These are phyloP conservation scores for Catotricha subobsoleta DNA, from an alignment of 2,888 invertebrate genomes.

Conservation along the genomic window DNA sequence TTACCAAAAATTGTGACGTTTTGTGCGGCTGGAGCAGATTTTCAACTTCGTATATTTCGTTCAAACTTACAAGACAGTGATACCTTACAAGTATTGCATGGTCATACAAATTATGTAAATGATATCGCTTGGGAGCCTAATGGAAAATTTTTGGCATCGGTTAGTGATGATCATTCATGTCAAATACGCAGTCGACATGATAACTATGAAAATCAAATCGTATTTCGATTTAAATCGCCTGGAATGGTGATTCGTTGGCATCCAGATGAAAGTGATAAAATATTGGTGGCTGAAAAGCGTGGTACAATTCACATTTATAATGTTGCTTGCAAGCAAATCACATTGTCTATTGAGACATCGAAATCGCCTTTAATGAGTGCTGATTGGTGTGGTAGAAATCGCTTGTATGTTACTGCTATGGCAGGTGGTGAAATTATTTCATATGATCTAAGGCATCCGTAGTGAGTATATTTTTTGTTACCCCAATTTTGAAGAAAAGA, in stretches of 20 bases:
- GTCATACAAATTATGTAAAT: constrained; percentile 34
- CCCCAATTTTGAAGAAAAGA: too few species aligned
- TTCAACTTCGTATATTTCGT: constrained; percentile 35
- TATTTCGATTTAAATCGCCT: constrained; percentile 44
- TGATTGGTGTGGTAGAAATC: constrained; percentile 50
- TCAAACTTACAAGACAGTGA: constrained; percentile 35
- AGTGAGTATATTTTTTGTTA: constrained; percentile 31
- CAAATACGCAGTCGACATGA: constrained; percentile 42
- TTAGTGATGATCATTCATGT: constrained; percentile 58
- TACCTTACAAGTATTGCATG: constrained; percentile 25
- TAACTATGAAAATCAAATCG: constrained; percentile 33
- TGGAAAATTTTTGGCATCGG: constrained; percentile 50
- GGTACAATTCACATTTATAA: constrained; percentile 59
- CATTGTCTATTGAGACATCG: constrained; percentile 45
- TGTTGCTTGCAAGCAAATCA: constrained; percentile 42
- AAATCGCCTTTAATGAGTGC: constrained; percentile 42
- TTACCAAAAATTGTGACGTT: constrained; percentile 34
- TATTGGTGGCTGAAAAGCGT: constrained; percentile 55
- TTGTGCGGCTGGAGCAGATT: constrained; percentile 36
- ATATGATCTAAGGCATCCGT: constrained; percentile 48
- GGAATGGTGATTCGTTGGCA: constrained; percentile 52
- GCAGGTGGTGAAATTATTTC: constrained; percentile 46
- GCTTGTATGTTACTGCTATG: constrained; percentile 36
- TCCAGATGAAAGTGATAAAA: constrained; percentile 45
- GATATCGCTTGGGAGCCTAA: constrained; percentile 49